Conservation (phyloP, 1,140 invertebrate species). For the Calliopsis andreniformis region DNA sequence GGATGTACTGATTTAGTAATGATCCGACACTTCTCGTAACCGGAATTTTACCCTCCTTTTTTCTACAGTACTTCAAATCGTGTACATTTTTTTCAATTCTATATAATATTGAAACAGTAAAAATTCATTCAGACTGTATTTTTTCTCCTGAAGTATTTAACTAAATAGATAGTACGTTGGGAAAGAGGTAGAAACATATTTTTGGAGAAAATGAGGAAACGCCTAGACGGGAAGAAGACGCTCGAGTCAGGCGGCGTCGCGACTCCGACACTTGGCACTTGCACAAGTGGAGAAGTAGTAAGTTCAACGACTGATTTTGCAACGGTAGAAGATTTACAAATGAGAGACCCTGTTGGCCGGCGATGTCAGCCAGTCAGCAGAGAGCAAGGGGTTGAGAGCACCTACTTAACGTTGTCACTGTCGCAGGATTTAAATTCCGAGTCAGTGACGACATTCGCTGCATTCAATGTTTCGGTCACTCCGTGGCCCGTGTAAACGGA, state of each 20-base stretch:
- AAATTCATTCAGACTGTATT: too few relatives aligned
- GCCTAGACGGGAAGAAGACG: conserved; percentile 29
- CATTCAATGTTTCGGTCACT: conserved; percentile 59
- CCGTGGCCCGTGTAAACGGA: conserved; percentile 35
- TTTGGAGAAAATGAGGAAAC: too few relatives aligned
- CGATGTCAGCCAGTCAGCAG: conserved; percentile 24
- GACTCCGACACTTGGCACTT: conserved; percentile 45
- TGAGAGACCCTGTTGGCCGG: conserved; percentile 46
- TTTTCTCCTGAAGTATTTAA: too few relatives aligned
- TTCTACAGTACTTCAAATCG: too few relatives aligned
- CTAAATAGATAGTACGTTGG: too few relatives aligned
- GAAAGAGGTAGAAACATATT: background rate
- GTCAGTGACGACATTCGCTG: conserved; percentile 55
- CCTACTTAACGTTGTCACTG: conserved; percentile 50
- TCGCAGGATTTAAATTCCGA: conserved; percentile 64
- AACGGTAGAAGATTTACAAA: conserved; percentile 46
- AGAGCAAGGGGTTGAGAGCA: conserved; percentile 36
- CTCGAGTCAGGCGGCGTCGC: conserved; percentile 34
- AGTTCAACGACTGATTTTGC: conserved; percentile 53
- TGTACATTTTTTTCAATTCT: too few relatives aligned
- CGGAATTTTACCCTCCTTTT: background rate
- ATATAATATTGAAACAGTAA: too few relatives aligned
- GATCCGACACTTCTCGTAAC: background rate
- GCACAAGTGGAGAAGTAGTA: conserved; percentile 41
- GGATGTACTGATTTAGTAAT: conserved; percentile 4